phyloP scores from a whole-genome alignment of 2,113 vertebrate species.

The Dermatemys mawii region DNA sequence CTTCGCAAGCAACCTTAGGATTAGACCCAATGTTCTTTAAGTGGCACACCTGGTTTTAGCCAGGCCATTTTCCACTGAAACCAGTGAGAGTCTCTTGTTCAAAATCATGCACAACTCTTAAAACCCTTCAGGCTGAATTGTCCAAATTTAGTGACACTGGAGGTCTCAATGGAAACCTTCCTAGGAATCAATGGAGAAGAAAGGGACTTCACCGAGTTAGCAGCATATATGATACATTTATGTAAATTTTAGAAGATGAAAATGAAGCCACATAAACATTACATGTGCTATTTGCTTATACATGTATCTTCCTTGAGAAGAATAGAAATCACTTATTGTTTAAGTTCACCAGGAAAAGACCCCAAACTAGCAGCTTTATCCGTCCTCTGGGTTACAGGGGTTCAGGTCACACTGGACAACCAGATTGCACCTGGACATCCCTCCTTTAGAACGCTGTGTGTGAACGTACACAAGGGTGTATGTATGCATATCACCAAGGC shows the following conservation, averaged over 20 bases:
- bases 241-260: neutral
- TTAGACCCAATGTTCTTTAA: neutral
- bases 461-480: neutral
- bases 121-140: neutral
- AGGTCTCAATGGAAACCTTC: neutral
- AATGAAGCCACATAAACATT: neutral
- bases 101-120: neutral
- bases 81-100: neutral
- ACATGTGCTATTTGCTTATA: fast-evolving
- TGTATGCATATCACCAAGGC: neutral
- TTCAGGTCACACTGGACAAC: neutral
- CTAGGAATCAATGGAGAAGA: neutral
- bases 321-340: neutral
- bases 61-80: neutral
- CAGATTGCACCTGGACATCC: neutral
- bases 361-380: neutral
- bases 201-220: neutral
- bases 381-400: neutral
- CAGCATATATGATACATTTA: neutral
- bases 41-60: neutral
- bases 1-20: neutral
- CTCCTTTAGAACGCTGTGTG: neutral
- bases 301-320: fast-evolving
- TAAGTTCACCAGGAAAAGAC: neutral
- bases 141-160: neutral